Conservation (phyloP, 2,888 invertebrate species). For the Epistrophe eligans region DNA sequence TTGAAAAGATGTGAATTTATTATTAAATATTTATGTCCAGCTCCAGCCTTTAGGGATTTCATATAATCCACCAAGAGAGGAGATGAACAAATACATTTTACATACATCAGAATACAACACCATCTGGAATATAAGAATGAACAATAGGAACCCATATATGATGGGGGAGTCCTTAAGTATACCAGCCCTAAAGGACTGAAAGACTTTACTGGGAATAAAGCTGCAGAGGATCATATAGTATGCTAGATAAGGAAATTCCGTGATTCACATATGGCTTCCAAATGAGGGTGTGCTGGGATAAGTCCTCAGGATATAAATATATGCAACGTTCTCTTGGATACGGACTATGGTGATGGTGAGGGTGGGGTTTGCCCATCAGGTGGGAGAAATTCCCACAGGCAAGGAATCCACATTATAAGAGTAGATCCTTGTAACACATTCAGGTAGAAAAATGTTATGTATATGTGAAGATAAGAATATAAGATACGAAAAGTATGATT, state of each 20-base stretch:
- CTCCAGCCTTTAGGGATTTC: conserved; percentile 48
- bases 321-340: background rate
- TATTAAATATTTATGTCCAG: conserved; percentile 73
- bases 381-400: conserved; percentile 56
- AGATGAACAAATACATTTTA: conserved; percentile 65
- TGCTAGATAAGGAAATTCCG: conserved; percentile 33
- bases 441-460: conserved; percentile 30
- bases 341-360: background rate
- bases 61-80: conserved; percentile 46
- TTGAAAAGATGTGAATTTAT: conserved; percentile 49
- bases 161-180: conserved; percentile 35
- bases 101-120: conserved; percentile 51
- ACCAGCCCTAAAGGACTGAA: conserved; percentile 21
- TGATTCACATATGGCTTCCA: conserved; percentile 53
- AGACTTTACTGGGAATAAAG: conserved; percentile 29
- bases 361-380: conserved; percentile 31
- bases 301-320: conserved; percentile 49
- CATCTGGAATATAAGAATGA: conserved; percentile 23
- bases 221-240: conserved; percentile 30
- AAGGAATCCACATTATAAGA: background rate
- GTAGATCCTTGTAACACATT: conserved; percentile 32
- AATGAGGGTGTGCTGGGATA: conserved; percentile 51
- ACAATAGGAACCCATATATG: conserved; percentile 23
- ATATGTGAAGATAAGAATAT: background rate
- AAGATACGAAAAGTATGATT: conserved; percentile 1